Evolutionary conservation across 2,113 vertebrate species (phyloP), one percentile per base, ranked within the genome.

Genomic region (Nansenia antarctica): DNA sequence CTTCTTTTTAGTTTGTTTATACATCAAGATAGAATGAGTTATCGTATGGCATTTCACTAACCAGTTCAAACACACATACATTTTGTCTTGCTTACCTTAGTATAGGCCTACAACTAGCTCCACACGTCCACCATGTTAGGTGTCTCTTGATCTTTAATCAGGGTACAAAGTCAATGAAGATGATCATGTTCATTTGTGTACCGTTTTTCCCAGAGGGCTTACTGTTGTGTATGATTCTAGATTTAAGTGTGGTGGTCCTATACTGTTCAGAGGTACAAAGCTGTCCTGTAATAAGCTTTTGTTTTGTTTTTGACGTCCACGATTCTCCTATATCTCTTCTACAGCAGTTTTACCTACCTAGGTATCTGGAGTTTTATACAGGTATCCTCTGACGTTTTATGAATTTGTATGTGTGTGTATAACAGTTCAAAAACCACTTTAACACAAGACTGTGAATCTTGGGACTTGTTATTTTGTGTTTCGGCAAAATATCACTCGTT

Each of bases 371-470:
- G 82, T 66, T 69, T 85, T 87, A 65, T 92, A 87, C 85, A 88
- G 78, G 84, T 92, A 65, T 77, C 74, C 89, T 74, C 79, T 74
- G 70, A 31, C 59, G 67, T 80, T 59, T 73, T 67, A 72, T 74
- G n/a, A 54, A 76, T 74, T 57, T 73, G 42, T 62, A 81, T 73
- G 54, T 75, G 61, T 22, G 84, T 83, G 79, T 65, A 78, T 82
- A 86, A 73, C 77, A 89, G 89, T 89, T 91, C 72, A 85, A 90
- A 94, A 97, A 98, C 95, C 96, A 98, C 95, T 98, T 93, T 86
- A 89, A 91, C 88, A 86, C 85, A 82, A 90, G 86, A 91, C 90
- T 92, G 91, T 92, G 92, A 93, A 93, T 86, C 77, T 72, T 74
- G 76, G 81, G 82, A 80, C 72, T 75, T 72, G 73, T 53, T 77